Conservation (phyloP, 2,113 vertebrate genomes). For the Columba livia region DNA sequence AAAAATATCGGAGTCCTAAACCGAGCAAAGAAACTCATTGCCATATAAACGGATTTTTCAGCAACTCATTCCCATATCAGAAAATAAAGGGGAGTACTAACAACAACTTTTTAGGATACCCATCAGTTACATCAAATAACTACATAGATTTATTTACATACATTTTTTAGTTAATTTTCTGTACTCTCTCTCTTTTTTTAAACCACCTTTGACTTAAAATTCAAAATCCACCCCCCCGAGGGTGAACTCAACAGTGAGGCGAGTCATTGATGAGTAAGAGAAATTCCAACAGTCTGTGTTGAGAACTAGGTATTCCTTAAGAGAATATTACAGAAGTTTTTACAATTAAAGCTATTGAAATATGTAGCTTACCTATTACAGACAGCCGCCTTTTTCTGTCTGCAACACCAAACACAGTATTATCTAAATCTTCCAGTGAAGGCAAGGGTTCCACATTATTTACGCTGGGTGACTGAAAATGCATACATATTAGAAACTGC, state of each 20-base stretch:
- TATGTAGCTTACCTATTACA: slow-evolving; percentile 81
- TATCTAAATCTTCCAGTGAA: slow-evolving; percentile 90
- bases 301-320: not conserved
- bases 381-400: slow-evolving; percentile 83
- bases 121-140: not conserved
- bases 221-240: not conserved
- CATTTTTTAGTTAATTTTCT: not conserved
- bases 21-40: not conserved
- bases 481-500: not conserved
- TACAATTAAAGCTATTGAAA: not conserved
- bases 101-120: not conserved
- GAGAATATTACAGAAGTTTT: not conserved
- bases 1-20: not conserved
- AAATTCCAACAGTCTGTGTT: not conserved
- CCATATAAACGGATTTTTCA: not conserved
- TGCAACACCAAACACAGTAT: slow-evolving; percentile 81
- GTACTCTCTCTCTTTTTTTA: not conserved
- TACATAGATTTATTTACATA: not conserved
- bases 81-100: not conserved
- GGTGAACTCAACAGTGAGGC: not conserved
- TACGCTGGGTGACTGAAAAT: slow-evolving; percentile 74
- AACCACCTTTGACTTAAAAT: not conserved
- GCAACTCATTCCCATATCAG: not conserved
- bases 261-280: not conserved
- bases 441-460: slow-evolving; percentile 84